Evolutionary conservation across 1,140 invertebrate genomes (phyloP), one percentile per base, ranked within the genome.

Genomic region (Platyscapa corneri): DNA sequence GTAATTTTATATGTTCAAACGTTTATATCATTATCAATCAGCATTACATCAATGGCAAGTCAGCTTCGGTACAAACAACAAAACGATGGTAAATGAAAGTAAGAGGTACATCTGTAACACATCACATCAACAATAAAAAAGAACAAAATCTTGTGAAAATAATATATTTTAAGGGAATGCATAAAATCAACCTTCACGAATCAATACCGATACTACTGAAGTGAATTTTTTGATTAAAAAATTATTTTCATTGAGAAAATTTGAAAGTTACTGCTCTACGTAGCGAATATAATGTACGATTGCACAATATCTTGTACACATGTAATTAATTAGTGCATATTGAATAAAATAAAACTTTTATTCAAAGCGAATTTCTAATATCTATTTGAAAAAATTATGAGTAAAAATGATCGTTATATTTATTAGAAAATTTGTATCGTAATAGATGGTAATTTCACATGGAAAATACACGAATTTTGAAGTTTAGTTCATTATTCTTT

Each of bases 151-250:
- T 78, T 10, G 37, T 67, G n/a, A 74, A 83, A 49, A 70, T 60
- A 88, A 88, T 88, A 87, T 87, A 86, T 87, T 89, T 87, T 84
- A 83, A 75, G 20, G 64, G 42, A 39, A 60, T 60, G 23, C 23
- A 14, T 3, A 27, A 56, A 23, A 60, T 27, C 23, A 23, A 60
- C 27, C 7, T 60, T 23, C 27, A 14, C 5, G 27, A 27, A 3
- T 53, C 49, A 53, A 53, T 18, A 53, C 16, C 49, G 7, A 53
- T 18, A 14, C 8, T 14, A 53, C 16, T 53, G 49, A 60, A 20
- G 27, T 60, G 14, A 53, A 60, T 60, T 27, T 20, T 60, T 60
- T 60, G 10, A 3, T 23, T 60, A 3, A 27, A 60, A 60, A 60
- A 60, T 3, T 60, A 27, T 60, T 60, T 60, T 23, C 3, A 27